These are phyloP conservation scores for Magallana ariakensis DNA, from an alignment of 1,140 invertebrate genomes.

Conservation along the genomic window DNA sequence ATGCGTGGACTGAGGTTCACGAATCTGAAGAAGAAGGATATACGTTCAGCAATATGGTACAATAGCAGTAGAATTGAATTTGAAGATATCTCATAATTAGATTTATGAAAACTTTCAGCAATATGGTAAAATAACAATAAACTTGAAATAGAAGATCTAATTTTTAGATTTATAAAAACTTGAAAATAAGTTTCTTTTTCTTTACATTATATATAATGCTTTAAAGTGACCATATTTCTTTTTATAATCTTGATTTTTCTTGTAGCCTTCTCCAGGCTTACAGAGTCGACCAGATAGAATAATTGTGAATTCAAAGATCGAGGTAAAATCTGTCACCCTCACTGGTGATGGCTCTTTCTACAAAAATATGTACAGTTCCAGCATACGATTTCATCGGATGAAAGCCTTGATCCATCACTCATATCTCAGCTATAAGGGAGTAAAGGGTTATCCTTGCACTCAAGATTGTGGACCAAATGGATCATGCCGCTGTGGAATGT, in stretches of 20 bases:
- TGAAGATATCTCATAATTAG: too few relatives aligned
- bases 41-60: conserved; percentile 74
- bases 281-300: conserved; percentile 74
- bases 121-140: conserved; percentile 63
- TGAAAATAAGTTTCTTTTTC: too few relatives aligned
- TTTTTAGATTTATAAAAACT: too few relatives aligned
- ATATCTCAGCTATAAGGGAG: conserved; percentile 57
- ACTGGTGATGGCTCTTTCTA: conserved; percentile 65
- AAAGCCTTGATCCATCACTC: conserved; percentile 59
- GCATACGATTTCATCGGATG: conserved; percentile 61
- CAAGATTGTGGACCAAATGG: conserved; percentile 74
- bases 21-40: conserved; percentile 58
- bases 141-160: too few relatives aligned
- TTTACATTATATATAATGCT: too few relatives aligned
- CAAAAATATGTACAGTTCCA: conserved; percentile 57
- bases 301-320: conserved; percentile 55
- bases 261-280: conserved; percentile 70
- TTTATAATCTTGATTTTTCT: conserved; percentile 13
- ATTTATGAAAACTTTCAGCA: conserved; percentile 67
- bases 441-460: conserved; percentile 66
- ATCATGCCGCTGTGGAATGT: conserved; percentile 73
- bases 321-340: conserved; percentile 45
- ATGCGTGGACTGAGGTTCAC: conserved; percentile 53
- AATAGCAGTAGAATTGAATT: not conserved
- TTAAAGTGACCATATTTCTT: too few relatives aligned